Evolutionary conservation across 2,113 vertebrate species (phyloP), one percentile per base, ranked within the genome.

Genomic region (Nerophis lumbriciformis): DNA sequence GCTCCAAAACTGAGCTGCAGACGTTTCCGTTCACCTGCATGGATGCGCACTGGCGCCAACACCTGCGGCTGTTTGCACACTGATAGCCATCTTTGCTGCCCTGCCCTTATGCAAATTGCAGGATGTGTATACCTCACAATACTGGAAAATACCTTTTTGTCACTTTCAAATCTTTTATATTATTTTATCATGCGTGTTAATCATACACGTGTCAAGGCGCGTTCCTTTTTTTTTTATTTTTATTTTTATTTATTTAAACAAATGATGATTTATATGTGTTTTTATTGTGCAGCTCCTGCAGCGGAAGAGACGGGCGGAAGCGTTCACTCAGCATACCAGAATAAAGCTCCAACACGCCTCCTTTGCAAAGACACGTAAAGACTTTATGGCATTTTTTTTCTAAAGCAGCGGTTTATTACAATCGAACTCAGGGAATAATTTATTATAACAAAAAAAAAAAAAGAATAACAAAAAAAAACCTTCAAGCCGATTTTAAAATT

Each of bases 271-370:
- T 28, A 28, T 28, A 4, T 28, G 28, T 4, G 28, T 28, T 3
- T n/a, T 7, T 13, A 12, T 61, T 37, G 15, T 45, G 19, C 50
- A n/a, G 66, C 64, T 73, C 35, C 37, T 44, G 42, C 12, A 39
- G 16, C 38, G 55, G 38, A 44, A 44, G 38, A 45, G 10, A 55
- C 53, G 19, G 11, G 55, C 80, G 78, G 84, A 83, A 86, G 73
- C 72, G 3, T 76, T 77, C 73, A 77, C 68, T 82, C 73, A 80
- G 45, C 77, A 72, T 73, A 75, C 52, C 72, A 66, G 19, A 77
- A 80, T 59, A 52, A 64, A 69, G 68, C 62, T 57, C 50, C 59
- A 71, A 69, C 66, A 66, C 68, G 42, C 68, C 47, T 68, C 19
- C 4, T 50, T 3, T 5, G 53, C 36, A 49, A 6, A 13, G 12